Percentiles rank a stretch among this genome's conserved stretches.
Conservation (phyloP, 2,888 invertebrate species). For the Ophion slaviceki region DNA sequence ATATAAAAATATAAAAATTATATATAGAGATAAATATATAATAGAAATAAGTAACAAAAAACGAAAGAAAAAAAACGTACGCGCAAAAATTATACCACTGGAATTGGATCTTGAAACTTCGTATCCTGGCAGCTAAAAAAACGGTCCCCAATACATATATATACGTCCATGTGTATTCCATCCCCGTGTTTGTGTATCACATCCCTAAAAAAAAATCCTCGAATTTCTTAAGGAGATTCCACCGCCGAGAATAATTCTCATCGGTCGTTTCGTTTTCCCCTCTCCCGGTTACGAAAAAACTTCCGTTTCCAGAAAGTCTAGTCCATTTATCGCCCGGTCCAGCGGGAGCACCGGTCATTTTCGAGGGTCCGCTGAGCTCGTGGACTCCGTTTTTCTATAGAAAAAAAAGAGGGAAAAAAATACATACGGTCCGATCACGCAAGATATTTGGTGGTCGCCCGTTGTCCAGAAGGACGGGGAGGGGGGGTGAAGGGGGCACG, state of each 20-base stretch:
- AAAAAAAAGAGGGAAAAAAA: conserved; percentile 67
- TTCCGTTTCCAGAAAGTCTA: conserved; percentile 64
- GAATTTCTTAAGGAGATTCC: conserved; percentile 41
- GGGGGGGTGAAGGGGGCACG: conserved; percentile 49
- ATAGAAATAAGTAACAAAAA: no score
- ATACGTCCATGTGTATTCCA: neutral
- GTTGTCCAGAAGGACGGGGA: conserved; percentile 63
- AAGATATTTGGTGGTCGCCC: conserved; percentile 72
- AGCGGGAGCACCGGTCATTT: conserved; percentile 66
- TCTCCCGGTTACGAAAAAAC: conserved; percentile 56
- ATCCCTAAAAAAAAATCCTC: conserved; percentile 31
- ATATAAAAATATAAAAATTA: no score
- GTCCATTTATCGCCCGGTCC: conserved; percentile 57
- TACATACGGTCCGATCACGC: conserved; percentile 69
- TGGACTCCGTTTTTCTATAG: conserved; percentile 64
- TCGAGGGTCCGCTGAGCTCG: conserved; percentile 69
- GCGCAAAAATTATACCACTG: neutral
- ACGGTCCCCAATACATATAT: neutral
- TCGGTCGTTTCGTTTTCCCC: conserved; percentile 62
- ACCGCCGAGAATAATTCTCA: conserved; percentile 59
- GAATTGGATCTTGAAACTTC: neutral
- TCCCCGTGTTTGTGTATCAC: neutral
- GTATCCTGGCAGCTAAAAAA: conserved; percentile 11
- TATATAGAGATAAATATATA: no score
- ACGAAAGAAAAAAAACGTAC: neutral